phyloP scores from a whole-genome alignment of 2,888 invertebrate species.

The Parnassius orleans region DNA sequence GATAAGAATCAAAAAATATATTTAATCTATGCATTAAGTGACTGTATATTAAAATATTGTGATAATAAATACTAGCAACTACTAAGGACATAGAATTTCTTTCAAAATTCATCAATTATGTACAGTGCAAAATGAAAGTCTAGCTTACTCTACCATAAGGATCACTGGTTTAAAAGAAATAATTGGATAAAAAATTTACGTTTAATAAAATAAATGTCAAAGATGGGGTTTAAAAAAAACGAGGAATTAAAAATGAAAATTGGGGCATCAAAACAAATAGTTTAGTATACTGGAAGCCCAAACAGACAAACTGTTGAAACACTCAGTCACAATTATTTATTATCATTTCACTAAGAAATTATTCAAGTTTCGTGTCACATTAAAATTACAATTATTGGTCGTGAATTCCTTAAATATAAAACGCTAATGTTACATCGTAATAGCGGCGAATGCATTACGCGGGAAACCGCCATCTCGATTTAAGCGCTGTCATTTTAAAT shows the following conservation, averaged over 20 bases:
- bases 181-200: constrained; percentile 15
- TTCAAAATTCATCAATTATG: constrained; percentile 53
- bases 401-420: constrained; percentile 71
- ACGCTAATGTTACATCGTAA: constrained; percentile 62
- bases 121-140: constrained; percentile 62
- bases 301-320: constrained; percentile 75
- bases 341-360: constrained; percentile 74
- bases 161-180: constrained; percentile 56
- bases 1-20: constrained; percentile 29
- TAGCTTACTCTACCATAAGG: constrained; percentile 42
- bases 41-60: constrained; percentile 43
- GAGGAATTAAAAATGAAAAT: constrained; percentile 32
- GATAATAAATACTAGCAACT: constrained; percentile 69
- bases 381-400: constrained; percentile 79
- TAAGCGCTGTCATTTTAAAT: constrained; percentile 25
- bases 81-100: constrained; percentile 54
- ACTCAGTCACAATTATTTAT: constrained; percentile 74
- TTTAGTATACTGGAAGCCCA: constrained; percentile 77
- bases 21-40: constrained; percentile 39
- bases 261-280: constrained; percentile 60
- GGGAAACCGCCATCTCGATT: constrained; percentile 45
- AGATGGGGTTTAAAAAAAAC: constrained; percentile 27
- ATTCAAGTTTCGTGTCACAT: constrained; percentile 64
- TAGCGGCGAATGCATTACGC: constrained; percentile 51
- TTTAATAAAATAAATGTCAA: constrained; percentile 22